phyloP scores from a whole-genome alignment of 1,140 invertebrate genomes.

The Hyles vespertilio region DNA sequence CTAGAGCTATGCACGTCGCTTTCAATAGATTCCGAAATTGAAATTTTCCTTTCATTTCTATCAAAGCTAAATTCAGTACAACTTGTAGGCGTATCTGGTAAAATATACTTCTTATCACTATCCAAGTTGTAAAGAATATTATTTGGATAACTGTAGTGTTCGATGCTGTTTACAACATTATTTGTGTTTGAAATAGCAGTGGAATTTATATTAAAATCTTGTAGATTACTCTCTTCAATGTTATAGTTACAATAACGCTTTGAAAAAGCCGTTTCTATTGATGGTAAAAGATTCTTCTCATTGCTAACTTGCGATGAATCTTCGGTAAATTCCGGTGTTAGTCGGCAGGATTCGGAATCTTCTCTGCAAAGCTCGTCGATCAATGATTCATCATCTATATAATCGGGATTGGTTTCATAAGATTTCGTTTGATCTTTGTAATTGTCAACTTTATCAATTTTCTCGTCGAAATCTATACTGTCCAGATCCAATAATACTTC shows the following conservation, averaged over 20 bases:
- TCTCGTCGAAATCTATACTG: constrained; percentile 61
- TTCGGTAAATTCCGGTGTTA: constrained; percentile 63
- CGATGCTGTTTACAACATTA: constrained; percentile 50
- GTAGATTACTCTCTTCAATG: constrained; percentile 39
- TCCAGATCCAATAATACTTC: constrained; percentile 65
- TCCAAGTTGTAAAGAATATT: constrained; percentile 64
- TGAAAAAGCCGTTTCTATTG: constrained; percentile 71
- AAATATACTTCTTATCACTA: constrained; percentile 45
- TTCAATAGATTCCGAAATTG: constrained; percentile 61
- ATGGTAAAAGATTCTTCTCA: constrained; percentile 58
- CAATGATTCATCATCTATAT: constrained; percentile 65
- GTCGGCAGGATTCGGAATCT: constrained; percentile 49
- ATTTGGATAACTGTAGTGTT: constrained; percentile 68
- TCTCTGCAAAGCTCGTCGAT: constrained; percentile 65
- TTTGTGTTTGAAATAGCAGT: constrained; percentile 28
- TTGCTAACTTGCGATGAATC: constrained; percentile 43
- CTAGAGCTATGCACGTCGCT: constrained; percentile 58
- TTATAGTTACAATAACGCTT: constrained; percentile 65
- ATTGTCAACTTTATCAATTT: constrained; percentile 45
- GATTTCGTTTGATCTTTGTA: constrained; percentile 32
- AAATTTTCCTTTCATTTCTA: constrained; percentile 50
- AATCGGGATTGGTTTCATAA: constrained; percentile 50
- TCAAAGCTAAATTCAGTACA: constrained; percentile 65
- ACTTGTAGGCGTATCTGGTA: constrained; percentile 64
- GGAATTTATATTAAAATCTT: constrained; percentile 31